Percentiles rank a stretch among this genome's conserved stretches.
Evolutionary conservation across 1,140 invertebrate genomes (phyloP).

Genomic region (Drosophila repleta): DNA sequence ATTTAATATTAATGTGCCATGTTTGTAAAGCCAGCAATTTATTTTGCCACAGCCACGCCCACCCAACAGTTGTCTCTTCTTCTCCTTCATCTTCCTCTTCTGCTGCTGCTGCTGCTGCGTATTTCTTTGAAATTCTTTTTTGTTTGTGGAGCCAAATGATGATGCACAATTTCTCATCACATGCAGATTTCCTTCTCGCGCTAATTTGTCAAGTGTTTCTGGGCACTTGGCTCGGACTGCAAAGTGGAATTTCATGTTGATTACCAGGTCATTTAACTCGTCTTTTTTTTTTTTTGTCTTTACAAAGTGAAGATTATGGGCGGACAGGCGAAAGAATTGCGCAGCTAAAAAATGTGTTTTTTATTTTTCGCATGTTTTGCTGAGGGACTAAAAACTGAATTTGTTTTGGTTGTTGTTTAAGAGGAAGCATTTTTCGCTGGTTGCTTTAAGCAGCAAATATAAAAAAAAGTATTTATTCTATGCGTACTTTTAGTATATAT

Average conservation of each 20-base stretch:
- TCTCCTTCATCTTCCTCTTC: not conserved
- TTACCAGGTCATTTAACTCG: constrained; percentile 57
- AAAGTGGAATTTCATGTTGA: constrained; percentile 8
- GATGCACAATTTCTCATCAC: constrained; percentile 64
- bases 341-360: too few species aligned
- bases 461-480: too few species aligned
- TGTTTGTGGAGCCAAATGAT: constrained; percentile 51
- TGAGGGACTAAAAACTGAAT: not conserved
- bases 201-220: constrained; percentile 67
- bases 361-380: too few species aligned
- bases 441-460: too few species aligned
- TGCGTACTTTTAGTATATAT: too few species aligned
- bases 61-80: not conserved
- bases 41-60: constrained; percentile 39
- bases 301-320: not conserved
- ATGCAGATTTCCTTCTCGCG: constrained; percentile 62
- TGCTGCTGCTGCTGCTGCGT: not conserved
- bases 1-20: constrained; percentile 79
- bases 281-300: constrained; percentile 13
- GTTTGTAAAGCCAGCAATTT: constrained; percentile 74
- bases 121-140: constrained; percentile 20
- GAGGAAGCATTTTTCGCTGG: too few species aligned
- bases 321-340: constrained; percentile 19
- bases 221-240: constrained; percentile 14
- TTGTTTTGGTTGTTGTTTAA: not conserved